Evolutionary conservation across 1,140 invertebrate species (phyloP).

Genomic region (Glomeris maerens): DNA sequence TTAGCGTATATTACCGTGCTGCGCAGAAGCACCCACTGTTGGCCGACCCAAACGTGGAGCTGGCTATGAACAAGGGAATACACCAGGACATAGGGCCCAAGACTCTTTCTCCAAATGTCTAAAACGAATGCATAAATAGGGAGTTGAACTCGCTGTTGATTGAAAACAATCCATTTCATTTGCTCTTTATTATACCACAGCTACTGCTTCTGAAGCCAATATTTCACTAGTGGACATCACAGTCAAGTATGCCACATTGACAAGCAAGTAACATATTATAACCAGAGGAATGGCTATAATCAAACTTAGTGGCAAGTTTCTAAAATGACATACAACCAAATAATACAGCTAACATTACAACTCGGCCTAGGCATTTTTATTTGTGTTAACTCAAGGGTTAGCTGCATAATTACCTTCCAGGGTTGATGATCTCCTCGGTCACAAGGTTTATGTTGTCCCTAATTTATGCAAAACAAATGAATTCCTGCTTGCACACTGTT

Average conservation of each 20-base stretch:
- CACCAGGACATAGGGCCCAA: constrained; percentile 26
- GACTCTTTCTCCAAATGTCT: constrained; percentile 29
- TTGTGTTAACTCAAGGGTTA: too few species aligned
- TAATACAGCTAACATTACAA: too few species aligned
- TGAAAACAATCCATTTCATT: too few species aligned
- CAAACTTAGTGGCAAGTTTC: constrained; percentile 82
- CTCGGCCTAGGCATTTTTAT: constrained; percentile 22
- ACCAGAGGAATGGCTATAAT: constrained; percentile 78
- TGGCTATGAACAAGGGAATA: constrained; percentile 31
- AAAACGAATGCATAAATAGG: constrained; percentile 4
- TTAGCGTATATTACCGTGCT: constrained; percentile 22
- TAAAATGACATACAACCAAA: too few species aligned
- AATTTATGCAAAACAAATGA: constrained; percentile 22
- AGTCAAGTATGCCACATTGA: constrained; percentile 87
- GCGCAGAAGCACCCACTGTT: constrained; percentile 31
- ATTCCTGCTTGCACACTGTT: too few species aligned
- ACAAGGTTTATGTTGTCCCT: constrained; percentile 97
- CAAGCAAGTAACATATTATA: constrained; percentile 70
- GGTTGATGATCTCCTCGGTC: constrained; percentile 97
- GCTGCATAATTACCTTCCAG: too few species aligned
- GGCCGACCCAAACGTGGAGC: constrained; percentile 32
- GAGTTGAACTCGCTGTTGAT: too few species aligned
- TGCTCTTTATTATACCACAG: constrained; percentile 51
- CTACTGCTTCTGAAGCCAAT: constrained; percentile 63
- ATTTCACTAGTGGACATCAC: constrained; percentile 67